Conservation (phyloP, 2,797 vertebrate genomes). For the Falco biarmicus region DNA sequence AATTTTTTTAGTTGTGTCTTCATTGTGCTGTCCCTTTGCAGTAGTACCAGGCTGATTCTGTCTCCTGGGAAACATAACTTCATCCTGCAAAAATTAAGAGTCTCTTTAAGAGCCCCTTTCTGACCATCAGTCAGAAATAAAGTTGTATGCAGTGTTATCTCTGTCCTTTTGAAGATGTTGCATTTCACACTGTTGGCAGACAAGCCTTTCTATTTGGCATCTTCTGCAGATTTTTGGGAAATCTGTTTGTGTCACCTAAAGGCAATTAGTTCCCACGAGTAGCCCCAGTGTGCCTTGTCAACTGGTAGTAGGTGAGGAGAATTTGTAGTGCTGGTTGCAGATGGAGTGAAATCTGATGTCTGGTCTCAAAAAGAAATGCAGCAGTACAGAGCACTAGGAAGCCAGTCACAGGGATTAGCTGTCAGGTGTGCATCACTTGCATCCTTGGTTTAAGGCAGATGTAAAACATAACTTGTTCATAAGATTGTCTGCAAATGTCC, state of each 20-base stretch:
- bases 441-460: neutral
- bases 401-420: neutral
- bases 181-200: neutral
- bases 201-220: neutral
- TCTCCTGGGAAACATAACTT: neutral
- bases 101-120: neutral
- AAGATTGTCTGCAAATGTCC: neutral
- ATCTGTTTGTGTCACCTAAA: neutral
- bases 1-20: neutral
- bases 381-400: neutral
- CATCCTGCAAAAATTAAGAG: neutral
- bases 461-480: neutral
- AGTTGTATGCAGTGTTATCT: neutral
- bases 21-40: accelerated
- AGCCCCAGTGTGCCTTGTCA: neutral
- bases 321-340: neutral
- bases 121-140: neutral
- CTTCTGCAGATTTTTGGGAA: neutral
- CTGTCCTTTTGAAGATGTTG: neutral
- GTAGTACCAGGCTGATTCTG: neutral
- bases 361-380: neutral
- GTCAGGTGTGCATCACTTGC: neutral
- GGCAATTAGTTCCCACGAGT: neutral
- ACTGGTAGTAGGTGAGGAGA: neutral
- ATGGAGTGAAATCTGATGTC: neutral